A percentile compares a stretch with the other conserved stretches of the same genome.
phyloP scores from a whole-genome alignment of 2,888 invertebrate genomes.

The Ashinkailepas kermadecensis region DNA sequence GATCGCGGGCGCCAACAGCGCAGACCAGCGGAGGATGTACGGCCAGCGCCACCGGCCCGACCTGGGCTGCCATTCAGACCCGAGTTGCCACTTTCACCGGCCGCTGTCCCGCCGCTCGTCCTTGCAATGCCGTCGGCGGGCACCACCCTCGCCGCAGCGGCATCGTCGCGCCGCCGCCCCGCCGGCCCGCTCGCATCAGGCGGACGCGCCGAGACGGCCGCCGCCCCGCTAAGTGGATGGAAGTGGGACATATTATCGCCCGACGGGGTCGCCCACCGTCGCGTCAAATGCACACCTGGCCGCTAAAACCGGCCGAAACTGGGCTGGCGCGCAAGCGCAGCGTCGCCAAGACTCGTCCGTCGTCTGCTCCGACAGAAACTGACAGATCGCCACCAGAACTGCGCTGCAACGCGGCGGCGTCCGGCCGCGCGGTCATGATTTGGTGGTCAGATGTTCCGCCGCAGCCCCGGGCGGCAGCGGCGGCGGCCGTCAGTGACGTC shows the following conservation, averaged over 20 bases:
- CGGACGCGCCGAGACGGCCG: no score
- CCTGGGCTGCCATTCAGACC: no score
- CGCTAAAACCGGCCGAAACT: not conserved
- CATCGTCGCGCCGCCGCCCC: not conserved
- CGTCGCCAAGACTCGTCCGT: not conserved
- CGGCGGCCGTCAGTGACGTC: conserved; percentile 1
- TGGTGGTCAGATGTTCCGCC: not conserved
- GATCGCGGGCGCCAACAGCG: no score
- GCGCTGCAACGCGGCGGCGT: not conserved
- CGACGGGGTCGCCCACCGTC: not conserved
- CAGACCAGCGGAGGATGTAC: no score
- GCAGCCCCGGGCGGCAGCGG: not conserved
- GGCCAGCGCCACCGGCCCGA: no score
- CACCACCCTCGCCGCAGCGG: not conserved
- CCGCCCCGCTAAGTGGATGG: conserved; percentile 11
- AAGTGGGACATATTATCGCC: conserved; percentile 4
- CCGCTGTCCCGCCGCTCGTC: not conserved
- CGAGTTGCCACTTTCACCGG: not conserved
- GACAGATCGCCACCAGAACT: not conserved
- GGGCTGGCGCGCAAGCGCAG: not conserved
- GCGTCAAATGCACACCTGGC: not conserved
- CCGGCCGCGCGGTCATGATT: not conserved
- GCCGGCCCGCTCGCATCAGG: no score
- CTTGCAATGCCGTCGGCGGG: not conserved
- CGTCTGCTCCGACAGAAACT: not conserved